Evolutionary conservation across 1,140 invertebrate genomes (phyloP), one percentile per base, ranked within the genome.

Genomic region (Drosophila micromelanica): DNA sequence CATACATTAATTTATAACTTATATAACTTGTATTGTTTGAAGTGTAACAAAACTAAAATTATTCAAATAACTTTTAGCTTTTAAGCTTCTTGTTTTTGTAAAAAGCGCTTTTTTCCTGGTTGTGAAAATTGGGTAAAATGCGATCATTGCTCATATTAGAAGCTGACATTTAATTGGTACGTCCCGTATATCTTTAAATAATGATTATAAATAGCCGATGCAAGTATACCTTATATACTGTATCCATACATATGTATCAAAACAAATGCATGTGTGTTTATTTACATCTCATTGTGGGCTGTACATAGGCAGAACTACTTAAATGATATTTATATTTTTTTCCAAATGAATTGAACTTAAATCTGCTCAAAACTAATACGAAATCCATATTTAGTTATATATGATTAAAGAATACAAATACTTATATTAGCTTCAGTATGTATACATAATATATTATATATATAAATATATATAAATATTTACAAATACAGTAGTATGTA

Each of bases 1-100:
- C 84, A 86, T 86, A 89, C 54, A 63, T 59, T 78, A 89, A 82
- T 78, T 81, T 87, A 81, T 68, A 78, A 67, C 60, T 74, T 70
- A 78, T 82, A 55, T 63, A 45, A 72, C 32, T 76, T 55, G 23
- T 62, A 69, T 63, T 64, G 27, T 45, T 67, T 45, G 15, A 15
- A 59, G 9, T 57, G 48, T 67, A 54, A 73, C 69, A 60, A 51
- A 67, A 73, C 63, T 68, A 60, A 68, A 68, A 67, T 23, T 11
- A 12, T 32, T 8, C 15, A n/a, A 17, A n/a, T 13, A 32, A 32
- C n/a, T 32, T 32, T 32, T 11, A 11, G 11, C 17, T 23, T 35
- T 35, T 27, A 35, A 35, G 9, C 8, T 35, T 23, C n/a, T n/a
- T n/a, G n/a, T n/a, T n/a, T n/a, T n/a, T n/a, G n/a, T n/a, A n/a